Conservation (phyloP, 2,113 vertebrate genomes). For the Thryonomys swinderianus region DNA sequence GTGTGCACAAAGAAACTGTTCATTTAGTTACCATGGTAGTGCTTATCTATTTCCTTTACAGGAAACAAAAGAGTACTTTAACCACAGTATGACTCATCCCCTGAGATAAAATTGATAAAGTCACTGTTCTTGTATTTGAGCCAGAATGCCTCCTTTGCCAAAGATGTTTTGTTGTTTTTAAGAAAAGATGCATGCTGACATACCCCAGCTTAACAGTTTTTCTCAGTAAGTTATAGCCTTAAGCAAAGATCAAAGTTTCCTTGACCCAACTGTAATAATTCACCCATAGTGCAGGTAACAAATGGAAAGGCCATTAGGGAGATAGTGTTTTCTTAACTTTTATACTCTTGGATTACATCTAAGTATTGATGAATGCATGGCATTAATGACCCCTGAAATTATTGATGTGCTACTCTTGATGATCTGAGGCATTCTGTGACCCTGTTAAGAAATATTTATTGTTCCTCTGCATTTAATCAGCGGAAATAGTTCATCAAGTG, state of each 20-base stretch:
- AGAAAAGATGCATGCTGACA: conserved; percentile 21
- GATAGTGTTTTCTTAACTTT: background rate
- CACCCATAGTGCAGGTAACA: background rate
- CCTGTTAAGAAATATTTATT: background rate
- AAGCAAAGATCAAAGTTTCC: conserved; percentile 4
- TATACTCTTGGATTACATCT: background rate
- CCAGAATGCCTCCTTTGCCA: background rate
- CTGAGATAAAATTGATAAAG: conserved; percentile 36
- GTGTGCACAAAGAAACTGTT: background rate
- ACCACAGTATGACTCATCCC: conserved; percentile 25
- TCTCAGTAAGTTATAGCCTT: background rate
- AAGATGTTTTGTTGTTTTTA: background rate
- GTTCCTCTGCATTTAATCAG: background rate
- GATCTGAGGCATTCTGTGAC: background rate
- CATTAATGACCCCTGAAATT: background rate
- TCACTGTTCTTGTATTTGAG: conserved; percentile 6
- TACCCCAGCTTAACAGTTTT: background rate
- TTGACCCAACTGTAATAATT: conserved; percentile 22
- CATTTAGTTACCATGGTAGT: conserved; percentile 53
- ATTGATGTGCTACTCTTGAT: background rate
- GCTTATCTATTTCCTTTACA: conserved; percentile 1
- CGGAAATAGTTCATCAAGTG: background rate
- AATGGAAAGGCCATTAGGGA: background rate
- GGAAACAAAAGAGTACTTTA: conserved; percentile 53
- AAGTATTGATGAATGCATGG: background rate